These are phyloP conservation scores for Heliocidaris erythrogramma DNA, from an alignment of 35 echinoderm and acorn worm genomes.

Conservation along the genomic window DNA sequence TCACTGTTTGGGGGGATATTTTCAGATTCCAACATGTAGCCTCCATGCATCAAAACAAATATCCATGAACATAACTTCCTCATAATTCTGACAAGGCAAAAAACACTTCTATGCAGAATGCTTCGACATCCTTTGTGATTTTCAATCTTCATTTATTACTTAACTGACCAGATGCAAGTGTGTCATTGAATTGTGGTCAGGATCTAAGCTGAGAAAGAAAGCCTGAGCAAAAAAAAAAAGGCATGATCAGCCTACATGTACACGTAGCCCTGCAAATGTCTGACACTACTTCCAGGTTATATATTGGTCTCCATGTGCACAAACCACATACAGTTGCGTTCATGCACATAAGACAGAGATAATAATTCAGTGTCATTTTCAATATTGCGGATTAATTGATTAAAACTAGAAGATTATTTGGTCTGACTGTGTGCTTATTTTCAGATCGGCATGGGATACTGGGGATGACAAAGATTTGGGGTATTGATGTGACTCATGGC, in stretches of 20 bases:
- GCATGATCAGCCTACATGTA: neutral
- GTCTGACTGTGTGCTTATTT: neutral
- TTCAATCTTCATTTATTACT: no score
- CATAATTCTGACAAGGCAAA: no score
- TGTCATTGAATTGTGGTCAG: neutral
- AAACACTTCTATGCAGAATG: no score
- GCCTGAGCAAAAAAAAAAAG: neutral
- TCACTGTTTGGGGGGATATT: no score
- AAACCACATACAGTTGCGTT: neutral
- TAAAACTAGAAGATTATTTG: neutral
- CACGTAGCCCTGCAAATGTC: neutral
- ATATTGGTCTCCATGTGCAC: neutral
- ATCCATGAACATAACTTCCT: no score
- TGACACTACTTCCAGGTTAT: neutral
- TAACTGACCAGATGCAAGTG: neutral
- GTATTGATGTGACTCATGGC: neutral
- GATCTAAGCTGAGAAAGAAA: neutral
- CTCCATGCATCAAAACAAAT: no score
- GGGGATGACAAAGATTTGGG: neutral
- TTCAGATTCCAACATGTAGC: no score
- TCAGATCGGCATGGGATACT: neutral
- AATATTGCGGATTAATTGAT: neutral
- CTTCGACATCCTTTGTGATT: no score
- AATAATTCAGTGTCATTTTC: slow-evolving; percentile 11
- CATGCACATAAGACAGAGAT: neutral